These are phyloP conservation scores for Bos javanicus DNA, from an alignment of 2,113 vertebrate species.

Conservation along the genomic window DNA sequence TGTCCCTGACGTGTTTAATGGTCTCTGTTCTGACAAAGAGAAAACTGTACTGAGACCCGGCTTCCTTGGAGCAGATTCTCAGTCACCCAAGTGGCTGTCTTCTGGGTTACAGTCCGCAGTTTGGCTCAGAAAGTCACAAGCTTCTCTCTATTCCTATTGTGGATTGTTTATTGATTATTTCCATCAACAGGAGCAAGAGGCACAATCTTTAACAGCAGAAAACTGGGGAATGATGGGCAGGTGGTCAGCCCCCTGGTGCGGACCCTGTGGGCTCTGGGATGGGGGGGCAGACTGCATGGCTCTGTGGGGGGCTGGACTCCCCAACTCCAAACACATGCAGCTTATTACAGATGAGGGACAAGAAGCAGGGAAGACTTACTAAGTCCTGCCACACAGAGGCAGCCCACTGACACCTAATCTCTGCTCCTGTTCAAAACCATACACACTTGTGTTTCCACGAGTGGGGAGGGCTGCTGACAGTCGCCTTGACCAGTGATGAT, in stretches of 20 bases:
- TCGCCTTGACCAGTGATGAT: neutral
- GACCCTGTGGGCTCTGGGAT: neutral
- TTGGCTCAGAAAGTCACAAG: neutral
- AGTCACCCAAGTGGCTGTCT: neutral
- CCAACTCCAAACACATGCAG: neutral
- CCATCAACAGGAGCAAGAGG: neutral
- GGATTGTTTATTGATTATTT: neutral
- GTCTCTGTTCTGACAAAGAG: neutral
- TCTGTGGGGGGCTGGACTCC: neutral
- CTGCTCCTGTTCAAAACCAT: neutral
- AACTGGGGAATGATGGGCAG: neutral
- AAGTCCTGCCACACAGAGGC: neutral
- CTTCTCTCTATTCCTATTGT: neutral
- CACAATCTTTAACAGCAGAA: neutral
- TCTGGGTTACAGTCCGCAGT: neutral
- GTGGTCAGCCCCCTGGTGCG: rapidly evolving
- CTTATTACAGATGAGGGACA: neutral
- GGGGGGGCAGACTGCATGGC: too few relatives aligned
- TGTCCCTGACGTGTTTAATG: neutral
- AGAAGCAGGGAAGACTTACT: neutral
- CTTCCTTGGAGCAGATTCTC: neutral
- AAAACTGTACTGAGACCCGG: neutral
- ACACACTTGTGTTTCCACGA: neutral
- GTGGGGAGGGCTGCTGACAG: neutral
- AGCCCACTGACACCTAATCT: neutral